Conservation (phyloP, 2,888 invertebrate species). For the Clivina fossor region DNA sequence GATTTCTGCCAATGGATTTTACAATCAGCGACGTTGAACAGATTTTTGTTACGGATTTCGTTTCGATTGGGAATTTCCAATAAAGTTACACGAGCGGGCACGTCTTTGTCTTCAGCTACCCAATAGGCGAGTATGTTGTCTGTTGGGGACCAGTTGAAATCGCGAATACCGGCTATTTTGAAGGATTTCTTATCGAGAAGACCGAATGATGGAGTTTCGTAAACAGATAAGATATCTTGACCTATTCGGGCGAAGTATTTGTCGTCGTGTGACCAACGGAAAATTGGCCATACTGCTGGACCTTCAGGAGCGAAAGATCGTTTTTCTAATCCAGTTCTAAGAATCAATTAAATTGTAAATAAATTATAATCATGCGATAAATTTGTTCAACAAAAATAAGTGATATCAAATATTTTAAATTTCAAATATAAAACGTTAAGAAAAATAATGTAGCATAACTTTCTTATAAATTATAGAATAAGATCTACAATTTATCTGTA, state of each 20-base stretch:
- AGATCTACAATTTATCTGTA: constrained; percentile 4
- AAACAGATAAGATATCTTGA: constrained; percentile 83
- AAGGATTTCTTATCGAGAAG: constrained; percentile 93
- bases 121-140: constrained; percentile 96
- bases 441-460: constrained; percentile 1
- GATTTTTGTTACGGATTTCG: constrained; percentile 89
- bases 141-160: constrained; percentile 98
- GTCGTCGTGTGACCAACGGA: constrained; percentile 97
- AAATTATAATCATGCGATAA: neutral
- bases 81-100: constrained; percentile 92
- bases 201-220: constrained; percentile 95
- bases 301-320: constrained; percentile 86
- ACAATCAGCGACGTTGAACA: constrained; percentile 97
- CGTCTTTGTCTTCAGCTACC: constrained; percentile 97
- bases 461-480: constrained; percentile 12
- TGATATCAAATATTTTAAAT: too few relatives aligned
- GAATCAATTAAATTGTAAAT: constrained; percentile 28
- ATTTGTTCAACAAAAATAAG: too few relatives aligned
- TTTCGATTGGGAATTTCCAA: constrained; percentile 88
- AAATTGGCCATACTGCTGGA: constrained; percentile 86
- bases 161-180: constrained; percentile 84
- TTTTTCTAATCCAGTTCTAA: constrained; percentile 85
- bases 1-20: constrained; percentile 99
- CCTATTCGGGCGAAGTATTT: constrained; percentile 90
- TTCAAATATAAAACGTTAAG: neutral